A percentile compares a stretch with the other conserved stretches of the same genome.
These are phyloP conservation scores for Ornithoptera priamus DNA, from an alignment of 2,888 invertebrate species.

Conservation along the genomic window DNA sequence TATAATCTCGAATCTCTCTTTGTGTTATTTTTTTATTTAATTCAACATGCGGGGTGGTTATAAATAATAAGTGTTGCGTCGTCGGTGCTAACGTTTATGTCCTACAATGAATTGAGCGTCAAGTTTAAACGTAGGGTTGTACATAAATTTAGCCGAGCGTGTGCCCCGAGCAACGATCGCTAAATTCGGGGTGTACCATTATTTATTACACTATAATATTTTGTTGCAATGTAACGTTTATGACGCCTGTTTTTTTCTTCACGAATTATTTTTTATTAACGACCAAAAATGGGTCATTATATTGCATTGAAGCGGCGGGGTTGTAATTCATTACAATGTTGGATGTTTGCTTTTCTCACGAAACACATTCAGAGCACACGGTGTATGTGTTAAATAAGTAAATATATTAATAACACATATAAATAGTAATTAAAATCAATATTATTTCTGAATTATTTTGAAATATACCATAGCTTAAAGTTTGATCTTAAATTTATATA, in stretches of 20 bases:
- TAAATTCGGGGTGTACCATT: slow-evolving; percentile 77
- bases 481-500: no score
- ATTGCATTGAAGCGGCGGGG: slow-evolving; percentile 65
- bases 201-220: slow-evolving; percentile 78
- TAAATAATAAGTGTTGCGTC: slow-evolving; percentile 56
- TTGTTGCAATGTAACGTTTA: slow-evolving; percentile 73
- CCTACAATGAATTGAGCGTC: slow-evolving; percentile 72
- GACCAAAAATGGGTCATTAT: slow-evolving; percentile 69
- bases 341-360: slow-evolving; percentile 75
- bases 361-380: neutral
- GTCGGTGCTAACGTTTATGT: slow-evolving; percentile 57
- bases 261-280: slow-evolving; percentile 73
- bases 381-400: neutral
- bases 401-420: neutral
- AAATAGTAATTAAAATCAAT: no score
- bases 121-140: slow-evolving; percentile 75
- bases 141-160: slow-evolving; percentile 63
- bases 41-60: slow-evolving; percentile 72
- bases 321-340: slow-evolving; percentile 60
- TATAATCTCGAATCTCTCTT: slow-evolving; percentile 76
- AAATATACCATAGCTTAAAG: no score
- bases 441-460: no score
- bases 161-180: slow-evolving; percentile 61
- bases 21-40: slow-evolving; percentile 58
- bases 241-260: slow-evolving; percentile 54